Base-by-base conservation (phyloP, 2,113 vertebrate genomes). In the Urocynchramus pylzowi region DNA sequence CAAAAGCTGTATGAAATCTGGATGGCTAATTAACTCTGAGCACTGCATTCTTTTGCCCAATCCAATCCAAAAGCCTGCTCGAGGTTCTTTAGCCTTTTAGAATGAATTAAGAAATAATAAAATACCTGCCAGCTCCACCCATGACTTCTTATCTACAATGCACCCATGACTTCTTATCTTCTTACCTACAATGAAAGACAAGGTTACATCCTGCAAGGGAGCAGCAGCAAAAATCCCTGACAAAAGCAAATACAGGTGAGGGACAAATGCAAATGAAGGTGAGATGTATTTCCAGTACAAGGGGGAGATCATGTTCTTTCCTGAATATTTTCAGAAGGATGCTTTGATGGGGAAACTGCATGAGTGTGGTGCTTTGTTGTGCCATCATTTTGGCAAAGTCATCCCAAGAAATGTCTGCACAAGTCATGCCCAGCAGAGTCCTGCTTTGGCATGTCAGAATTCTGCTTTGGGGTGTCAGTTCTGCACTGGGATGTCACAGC, bases 21-120 rank as follows among this genome's bases (percentile, higher is more conserved):
- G 63, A 52, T 74, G 64, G 81, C 78, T 96, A 93, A 88, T 84
- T 92, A 95, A 81, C 76, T 92, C 79, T 28, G 75, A 50, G 71
- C 65, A 26, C 85, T 56, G 44, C 50, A 50, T 91, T 77, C 28
- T 91, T 91, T 45, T 78, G 61, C 74, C 47, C 70, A 60, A 41
- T 74, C 49, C 61, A 35, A 13, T 28, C 53, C 71, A 63, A 74
- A 54, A 37, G 22, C 9, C 15, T 41, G 5, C 17, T 89, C 3
- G 45, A 89, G 52, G 47, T 37, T 71, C 45, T 93, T 92, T 50
- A 90, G 49, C 90, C 77, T 87, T 44, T 52, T 27, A 63, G 54
- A 94, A 82, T 6, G 20, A 91, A 35, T 60, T 61, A 30, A 63
- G 68, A 56, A 77, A 81, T 42, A 81, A 44, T 17, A 19, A 84